Percentiles rank a stretch among this genome's conserved stretches.
Evolutionary conservation across 2,113 vertebrate species (phyloP).

Genomic region (Balaenoptera acutorostrata): DNA sequence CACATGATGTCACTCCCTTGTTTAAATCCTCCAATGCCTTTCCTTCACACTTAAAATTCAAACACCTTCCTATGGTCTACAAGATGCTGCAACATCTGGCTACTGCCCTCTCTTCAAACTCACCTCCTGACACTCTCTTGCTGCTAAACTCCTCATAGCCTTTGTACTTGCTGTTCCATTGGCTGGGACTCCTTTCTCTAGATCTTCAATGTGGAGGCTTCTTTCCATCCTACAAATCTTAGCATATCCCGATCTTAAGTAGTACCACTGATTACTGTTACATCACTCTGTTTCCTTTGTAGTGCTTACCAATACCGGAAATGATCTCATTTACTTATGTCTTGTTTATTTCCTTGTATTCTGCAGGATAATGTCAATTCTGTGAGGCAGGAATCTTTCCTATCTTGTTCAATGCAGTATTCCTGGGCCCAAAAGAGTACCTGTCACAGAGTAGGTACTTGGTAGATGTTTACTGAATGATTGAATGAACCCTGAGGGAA

Average conservation of each 20-base stretch:
- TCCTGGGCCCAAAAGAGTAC: background rate
- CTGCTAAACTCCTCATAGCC: too few relatives aligned
- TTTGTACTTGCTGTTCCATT: too few relatives aligned
- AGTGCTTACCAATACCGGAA: background rate
- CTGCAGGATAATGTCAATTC: background rate
- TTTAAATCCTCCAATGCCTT: too few relatives aligned
- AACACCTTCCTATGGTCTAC: too few relatives aligned
- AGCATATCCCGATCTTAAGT: background rate
- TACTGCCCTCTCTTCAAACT: too few relatives aligned
- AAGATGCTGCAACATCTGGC: too few relatives aligned
- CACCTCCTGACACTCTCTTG: too few relatives aligned
- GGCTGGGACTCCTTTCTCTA: too few relatives aligned
- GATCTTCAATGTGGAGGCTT: background rate
- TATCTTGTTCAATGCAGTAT: background rate
- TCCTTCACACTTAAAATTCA: too few relatives aligned
- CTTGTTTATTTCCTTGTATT: background rate
- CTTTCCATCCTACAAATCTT: background rate
- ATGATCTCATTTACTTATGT: background rate
- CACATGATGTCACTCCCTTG: too few relatives aligned
- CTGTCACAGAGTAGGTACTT: background rate
- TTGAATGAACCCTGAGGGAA: background rate
- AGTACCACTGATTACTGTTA: background rate
- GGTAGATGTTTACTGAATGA: background rate
- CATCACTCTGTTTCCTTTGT: background rate
- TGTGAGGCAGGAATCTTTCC: background rate